Base-by-base conservation (phyloP, 1,140 invertebrate genomes). In the Drosophila virilis region DNA sequence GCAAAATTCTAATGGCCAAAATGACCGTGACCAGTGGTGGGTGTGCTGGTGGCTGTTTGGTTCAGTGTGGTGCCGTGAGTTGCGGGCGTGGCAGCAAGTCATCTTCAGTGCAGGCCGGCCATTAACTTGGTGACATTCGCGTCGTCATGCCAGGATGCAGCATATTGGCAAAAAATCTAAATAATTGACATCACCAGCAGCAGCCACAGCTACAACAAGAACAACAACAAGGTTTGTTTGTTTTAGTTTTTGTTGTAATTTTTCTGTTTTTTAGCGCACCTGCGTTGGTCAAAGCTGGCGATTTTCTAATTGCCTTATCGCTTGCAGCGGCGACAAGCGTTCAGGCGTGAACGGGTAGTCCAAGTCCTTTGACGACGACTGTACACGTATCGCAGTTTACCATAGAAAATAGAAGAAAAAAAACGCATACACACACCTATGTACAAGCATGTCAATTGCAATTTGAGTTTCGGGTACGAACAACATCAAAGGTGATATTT, bases 271-370 rank as follows among this genome's bases (percentile, higher is more conserved):
- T 75, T 64, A 42, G 48, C 48, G 74, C 65, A 74, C 45, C 79
- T 76, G 60, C 59, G 66, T 38, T 48, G 59, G 57, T 32, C 82
- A 72, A 62, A 64, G 54, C 65, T 67, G 66, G 22, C 40, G 76
- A 77, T 81, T 77, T 79, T 89, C 83, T 86, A 86, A 86, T 86
- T 86, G 83, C 84, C 83, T 86, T 86, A 86, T 86, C 83, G 83
- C 84, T 86, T 88, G 88, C 83, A 86, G 58, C 68, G 77, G 75
- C 77, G 73, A 77, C 67, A 67, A 48, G 80, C 80, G 72, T 59
- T 77, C 74, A 79, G 66, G 78, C 74, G 82, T 69, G 60, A 51
- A 50, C 61, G 58, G 70, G 69, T 61, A 74, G 61, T 83, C 84
- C 83, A 83, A 86, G 84, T 88, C 83, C 64, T 74, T 74, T 86